Conservation (phyloP, 2,888 invertebrate genomes). For the Anorthoa munda region DNA sequence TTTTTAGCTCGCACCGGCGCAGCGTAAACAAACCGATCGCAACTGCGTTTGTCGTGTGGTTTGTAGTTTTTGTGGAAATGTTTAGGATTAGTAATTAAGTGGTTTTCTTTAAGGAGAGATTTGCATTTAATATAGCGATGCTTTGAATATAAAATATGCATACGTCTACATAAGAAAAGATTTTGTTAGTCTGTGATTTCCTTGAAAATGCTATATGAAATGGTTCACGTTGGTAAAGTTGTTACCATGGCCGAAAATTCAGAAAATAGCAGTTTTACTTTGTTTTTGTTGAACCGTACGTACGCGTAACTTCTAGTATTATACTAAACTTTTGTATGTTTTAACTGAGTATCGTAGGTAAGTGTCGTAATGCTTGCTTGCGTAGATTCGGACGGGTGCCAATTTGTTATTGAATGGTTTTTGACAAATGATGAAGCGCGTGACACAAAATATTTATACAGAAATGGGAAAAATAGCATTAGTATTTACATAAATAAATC, state of each 20-base stretch:
- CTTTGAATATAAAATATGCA: not conserved
- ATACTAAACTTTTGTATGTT: slow-evolving; percentile 3
- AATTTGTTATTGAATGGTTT: slow-evolving; percentile 6
- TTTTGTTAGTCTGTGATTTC: not conserved
- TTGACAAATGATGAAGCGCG: not conserved
- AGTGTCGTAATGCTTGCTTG: not conserved
- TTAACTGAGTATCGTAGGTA: not conserved
- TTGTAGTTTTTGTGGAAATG: slow-evolving; percentile 53
- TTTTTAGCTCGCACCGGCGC: slow-evolving; percentile 73
- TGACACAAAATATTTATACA: not conserved
- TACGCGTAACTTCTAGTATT: not conserved
- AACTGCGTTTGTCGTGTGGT: slow-evolving; percentile 75
- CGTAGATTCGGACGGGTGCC: not conserved
- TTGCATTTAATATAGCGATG: not conserved
- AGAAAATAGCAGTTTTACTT: not conserved
- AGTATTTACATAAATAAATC: not conserved
- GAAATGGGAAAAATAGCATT: not conserved
- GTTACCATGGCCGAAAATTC: not conserved
- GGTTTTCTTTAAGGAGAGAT: not conserved
- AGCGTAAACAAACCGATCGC: slow-evolving; percentile 68
- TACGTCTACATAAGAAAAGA: too few relatives aligned
- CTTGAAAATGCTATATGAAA: not conserved
- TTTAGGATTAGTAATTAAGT: slow-evolving; percentile 44
- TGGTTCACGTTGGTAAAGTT: not conserved
- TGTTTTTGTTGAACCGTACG: not conserved